phyloP scores from a whole-genome alignment of 2,888 invertebrate species.

The Rhamnusium bicolor region DNA sequence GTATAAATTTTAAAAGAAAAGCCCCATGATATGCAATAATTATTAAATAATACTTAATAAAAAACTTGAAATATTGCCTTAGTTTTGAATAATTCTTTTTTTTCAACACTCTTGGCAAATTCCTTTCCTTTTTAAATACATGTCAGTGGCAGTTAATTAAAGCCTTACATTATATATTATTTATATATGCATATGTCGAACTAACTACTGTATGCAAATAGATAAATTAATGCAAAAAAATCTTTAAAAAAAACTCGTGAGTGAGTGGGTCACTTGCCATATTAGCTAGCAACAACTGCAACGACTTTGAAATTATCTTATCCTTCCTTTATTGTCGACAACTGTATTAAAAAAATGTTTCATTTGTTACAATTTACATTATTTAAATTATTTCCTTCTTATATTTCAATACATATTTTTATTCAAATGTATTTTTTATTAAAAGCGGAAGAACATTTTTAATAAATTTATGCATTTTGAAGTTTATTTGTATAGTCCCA shows the following conservation, averaged over 20 bases:
- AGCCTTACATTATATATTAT: neutral
- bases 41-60: too few relatives aligned
- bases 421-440: neutral
- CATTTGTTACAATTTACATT: neutral
- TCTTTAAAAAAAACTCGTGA: neutral
- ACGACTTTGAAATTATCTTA: conserved; percentile 1
- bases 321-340: conserved; percentile 4
- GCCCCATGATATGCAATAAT: too few relatives aligned
- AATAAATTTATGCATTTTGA: neutral
- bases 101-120: neutral
- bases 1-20: too few relatives aligned
- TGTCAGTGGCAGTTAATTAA: neutral
- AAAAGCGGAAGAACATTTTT: neutral
- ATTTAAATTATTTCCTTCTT: conserved; percentile 14
- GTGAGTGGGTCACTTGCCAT: conserved; percentile 16
- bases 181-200: neutral
- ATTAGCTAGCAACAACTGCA: conserved; percentile 13
- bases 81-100: too few relatives aligned
- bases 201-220: conserved; percentile 24
- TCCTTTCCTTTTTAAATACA: neutral
- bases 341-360: neutral
- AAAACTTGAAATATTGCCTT: too few relatives aligned
- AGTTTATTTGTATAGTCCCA: too few relatives aligned
- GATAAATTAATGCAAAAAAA: conserved; percentile 9
- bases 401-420: neutral